phyloP scores from a whole-genome alignment of 2,113 vertebrate species.

The Oreocharis arfaki region DNA sequence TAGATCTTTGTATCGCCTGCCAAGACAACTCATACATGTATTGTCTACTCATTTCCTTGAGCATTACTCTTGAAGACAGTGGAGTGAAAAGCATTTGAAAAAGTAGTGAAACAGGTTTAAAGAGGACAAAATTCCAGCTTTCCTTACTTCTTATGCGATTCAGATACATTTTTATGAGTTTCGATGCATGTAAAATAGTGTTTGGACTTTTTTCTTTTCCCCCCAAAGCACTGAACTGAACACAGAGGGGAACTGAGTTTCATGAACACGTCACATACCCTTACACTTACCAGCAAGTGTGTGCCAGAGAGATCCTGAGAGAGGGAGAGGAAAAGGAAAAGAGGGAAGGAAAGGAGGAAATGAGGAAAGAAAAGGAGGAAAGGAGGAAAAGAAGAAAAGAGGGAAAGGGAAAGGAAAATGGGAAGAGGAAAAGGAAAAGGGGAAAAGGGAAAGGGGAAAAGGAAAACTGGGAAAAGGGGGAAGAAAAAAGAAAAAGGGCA shows the following conservation, averaged over 20 bases:
- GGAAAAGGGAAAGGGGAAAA: too few relatives aligned
- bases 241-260: background rate
- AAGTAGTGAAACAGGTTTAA: background rate
- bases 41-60: background rate
- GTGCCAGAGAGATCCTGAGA: background rate
- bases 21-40: background rate
- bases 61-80: background rate
- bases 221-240: background rate
- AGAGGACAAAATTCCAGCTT: background rate
- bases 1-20: background rate
- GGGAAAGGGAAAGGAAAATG: too few relatives aligned
- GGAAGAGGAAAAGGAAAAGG: too few relatives aligned
- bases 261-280: background rate
- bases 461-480: too few relatives aligned
- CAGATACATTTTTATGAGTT: background rate
- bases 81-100: background rate
- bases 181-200: background rate
- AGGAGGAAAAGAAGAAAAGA: too few relatives aligned
- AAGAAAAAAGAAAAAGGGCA: too few relatives aligned
- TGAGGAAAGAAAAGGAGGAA: too few relatives aligned
- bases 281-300: background rate
- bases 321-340: too few relatives aligned
- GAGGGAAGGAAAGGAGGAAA: too few relatives aligned
- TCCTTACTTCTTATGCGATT: background rate
- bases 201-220: background rate